Conservation (phyloP, 2,888 invertebrate species). For the Nymphalis urticae region DNA sequence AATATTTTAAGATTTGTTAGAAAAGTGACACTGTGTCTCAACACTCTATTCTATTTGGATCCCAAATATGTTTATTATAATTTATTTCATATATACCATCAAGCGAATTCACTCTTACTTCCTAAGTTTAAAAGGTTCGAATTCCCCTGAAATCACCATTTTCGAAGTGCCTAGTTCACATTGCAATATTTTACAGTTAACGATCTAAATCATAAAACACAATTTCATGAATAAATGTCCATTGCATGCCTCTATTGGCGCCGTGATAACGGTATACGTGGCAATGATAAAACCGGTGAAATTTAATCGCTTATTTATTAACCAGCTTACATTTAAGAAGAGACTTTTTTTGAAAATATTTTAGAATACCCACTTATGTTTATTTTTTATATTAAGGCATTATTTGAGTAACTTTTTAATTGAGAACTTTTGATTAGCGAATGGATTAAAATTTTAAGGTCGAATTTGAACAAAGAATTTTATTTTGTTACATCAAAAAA, state of each 20-base stretch:
- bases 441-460: too few species aligned
- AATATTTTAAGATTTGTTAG: neutral
- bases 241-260: conserved; percentile 31
- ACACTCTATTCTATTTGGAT: conserved; percentile 3
- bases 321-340: neutral
- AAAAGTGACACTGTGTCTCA: neutral
- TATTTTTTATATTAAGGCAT: too few species aligned
- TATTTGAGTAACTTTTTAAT: too few species aligned
- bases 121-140: neutral
- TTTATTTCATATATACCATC: neutral
- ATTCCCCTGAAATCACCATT: neutral
- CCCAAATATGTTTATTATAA: conserved; percentile 12
- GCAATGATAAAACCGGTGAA: conserved; percentile 13
- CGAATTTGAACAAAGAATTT: too few species aligned
- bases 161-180: conserved; percentile 17
- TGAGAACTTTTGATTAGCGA: too few species aligned
- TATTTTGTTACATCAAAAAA: too few species aligned
- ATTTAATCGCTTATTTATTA: conserved; percentile 2
- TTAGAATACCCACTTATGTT: neutral
- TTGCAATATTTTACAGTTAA: conserved; percentile 57
- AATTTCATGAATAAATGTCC: conserved; percentile 54
- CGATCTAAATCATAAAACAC: conserved; percentile 50
- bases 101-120: neutral
- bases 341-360: neutral
- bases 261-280: conserved; percentile 11